phyloP scores from a whole-genome alignment of 2,888 invertebrate genomes.

The Polydrusus cervinus region DNA sequence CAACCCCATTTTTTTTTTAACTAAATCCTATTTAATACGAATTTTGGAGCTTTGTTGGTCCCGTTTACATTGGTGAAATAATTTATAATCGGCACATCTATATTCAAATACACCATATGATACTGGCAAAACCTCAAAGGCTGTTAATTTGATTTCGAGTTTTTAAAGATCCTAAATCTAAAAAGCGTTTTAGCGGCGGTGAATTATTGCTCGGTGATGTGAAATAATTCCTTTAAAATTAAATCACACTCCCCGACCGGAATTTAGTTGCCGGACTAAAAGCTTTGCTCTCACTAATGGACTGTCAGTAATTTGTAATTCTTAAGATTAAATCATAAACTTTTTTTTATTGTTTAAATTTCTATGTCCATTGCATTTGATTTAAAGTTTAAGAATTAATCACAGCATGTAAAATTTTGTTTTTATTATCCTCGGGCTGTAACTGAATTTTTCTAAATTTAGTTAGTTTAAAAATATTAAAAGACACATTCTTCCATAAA shows the following conservation, averaged over 20 bases:
- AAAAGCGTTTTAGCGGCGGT: conserved; percentile 24
- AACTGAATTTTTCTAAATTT: no score
- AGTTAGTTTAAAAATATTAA: no score
- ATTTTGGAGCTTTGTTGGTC: no score
- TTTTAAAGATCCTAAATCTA: not conserved
- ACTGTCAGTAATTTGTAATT: conserved; percentile 40
- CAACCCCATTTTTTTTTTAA: no score
- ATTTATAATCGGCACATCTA: not conserved
- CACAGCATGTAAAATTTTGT: no score
- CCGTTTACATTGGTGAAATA: not conserved
- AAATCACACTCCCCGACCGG: conserved; percentile 37
- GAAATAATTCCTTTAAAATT: conserved; percentile 43
- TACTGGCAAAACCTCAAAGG: not conserved
- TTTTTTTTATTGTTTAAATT: conserved; percentile 3
- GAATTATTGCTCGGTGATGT: conserved; percentile 33
- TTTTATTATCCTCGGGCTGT: no score
- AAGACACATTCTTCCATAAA: no score
- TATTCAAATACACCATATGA: not conserved
- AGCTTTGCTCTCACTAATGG: conserved; percentile 46
- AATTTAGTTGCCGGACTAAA: conserved; percentile 30
- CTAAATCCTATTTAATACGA: no score
- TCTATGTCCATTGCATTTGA: no score
- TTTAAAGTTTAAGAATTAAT: no score
- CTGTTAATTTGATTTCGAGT: not conserved
- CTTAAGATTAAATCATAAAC: conserved; percentile 39